Conservation (phyloP, 2,113 vertebrate genomes). For the Parus major region DNA sequence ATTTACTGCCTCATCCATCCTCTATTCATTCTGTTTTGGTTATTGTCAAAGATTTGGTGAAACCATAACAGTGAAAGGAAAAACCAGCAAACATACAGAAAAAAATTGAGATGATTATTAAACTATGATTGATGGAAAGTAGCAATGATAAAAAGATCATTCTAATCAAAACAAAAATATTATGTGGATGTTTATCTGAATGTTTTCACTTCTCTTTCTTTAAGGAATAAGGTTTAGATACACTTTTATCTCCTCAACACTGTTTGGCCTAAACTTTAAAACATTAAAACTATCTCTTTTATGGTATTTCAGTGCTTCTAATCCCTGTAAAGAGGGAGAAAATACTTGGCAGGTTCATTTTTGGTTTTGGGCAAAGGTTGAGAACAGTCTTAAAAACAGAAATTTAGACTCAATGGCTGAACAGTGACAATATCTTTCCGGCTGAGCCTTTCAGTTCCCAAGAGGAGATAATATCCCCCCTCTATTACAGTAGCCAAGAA, state of each 20-base stretch:
- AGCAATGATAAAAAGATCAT: background rate
- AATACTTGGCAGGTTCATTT: constrained; percentile 15
- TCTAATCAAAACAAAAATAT: background rate
- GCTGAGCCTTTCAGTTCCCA: constrained; percentile 5
- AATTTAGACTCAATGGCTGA: constrained; percentile 5
- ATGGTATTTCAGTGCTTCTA: background rate
- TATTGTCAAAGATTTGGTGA: background rate
- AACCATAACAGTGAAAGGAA: background rate
- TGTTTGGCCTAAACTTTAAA: background rate
- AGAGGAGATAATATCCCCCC: constrained; percentile 11
- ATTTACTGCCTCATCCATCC: background rate
- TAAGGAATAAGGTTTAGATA: background rate
- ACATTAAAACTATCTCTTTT: background rate
- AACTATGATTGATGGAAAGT: background rate
- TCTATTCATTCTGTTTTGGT: background rate
- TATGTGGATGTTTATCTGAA: background rate
- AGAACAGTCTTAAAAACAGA: constrained; percentile 14
- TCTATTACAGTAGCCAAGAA: constrained; percentile 29
- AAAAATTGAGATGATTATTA: background rate
- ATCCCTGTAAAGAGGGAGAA: background rate
- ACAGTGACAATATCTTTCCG: constrained; percentile 17
- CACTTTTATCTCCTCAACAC: background rate
- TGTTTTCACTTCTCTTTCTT: background rate
- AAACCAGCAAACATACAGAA: background rate
- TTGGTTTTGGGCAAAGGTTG: constrained; percentile 4